phyloP scores from a whole-genome alignment of 2,797 vertebrate genomes.

The Cephalopachus bancanus region DNA sequence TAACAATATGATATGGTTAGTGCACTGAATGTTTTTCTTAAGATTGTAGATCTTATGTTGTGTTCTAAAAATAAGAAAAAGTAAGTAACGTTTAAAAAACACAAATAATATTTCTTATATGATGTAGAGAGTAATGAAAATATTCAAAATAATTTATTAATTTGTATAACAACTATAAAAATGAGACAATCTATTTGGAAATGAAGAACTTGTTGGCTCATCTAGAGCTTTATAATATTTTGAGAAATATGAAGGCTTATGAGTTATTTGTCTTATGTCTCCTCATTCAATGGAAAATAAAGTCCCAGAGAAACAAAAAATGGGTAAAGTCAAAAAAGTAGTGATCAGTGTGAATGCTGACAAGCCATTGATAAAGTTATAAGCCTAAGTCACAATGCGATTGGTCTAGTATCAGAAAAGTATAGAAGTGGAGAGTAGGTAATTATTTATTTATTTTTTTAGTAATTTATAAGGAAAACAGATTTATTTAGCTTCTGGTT shows the following conservation, averaged over 20 bases:
- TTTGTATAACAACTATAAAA: not conserved
- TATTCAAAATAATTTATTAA: not conserved
- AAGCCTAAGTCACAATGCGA: not conserved
- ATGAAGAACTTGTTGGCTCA: not conserved
- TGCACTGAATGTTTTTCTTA: not conserved
- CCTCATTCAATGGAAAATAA: not conserved
- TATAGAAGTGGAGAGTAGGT: not conserved
- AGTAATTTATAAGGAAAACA: not conserved
- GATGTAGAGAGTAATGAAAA: not conserved
- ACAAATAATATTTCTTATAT: not conserved
- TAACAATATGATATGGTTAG: not conserved
- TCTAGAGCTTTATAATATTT: not conserved
- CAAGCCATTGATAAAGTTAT: not conserved
- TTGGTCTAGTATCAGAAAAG: not conserved
- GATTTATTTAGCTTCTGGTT: not conserved
- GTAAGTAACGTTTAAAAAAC: not conserved
- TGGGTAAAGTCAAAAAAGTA: not conserved
- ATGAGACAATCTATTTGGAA: not conserved
- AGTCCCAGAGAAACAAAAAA: not conserved
- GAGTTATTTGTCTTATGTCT: not conserved
- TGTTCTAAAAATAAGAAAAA: not conserved
- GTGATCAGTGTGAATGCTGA: not conserved
- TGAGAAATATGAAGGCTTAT: not conserved
- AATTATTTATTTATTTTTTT: not conserved
- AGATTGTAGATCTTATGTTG: too few species aligned